These are phyloP conservation scores for Pygoscelis adeliae DNA, from an alignment of 2,113 vertebrate species.

Conservation along the genomic window DNA sequence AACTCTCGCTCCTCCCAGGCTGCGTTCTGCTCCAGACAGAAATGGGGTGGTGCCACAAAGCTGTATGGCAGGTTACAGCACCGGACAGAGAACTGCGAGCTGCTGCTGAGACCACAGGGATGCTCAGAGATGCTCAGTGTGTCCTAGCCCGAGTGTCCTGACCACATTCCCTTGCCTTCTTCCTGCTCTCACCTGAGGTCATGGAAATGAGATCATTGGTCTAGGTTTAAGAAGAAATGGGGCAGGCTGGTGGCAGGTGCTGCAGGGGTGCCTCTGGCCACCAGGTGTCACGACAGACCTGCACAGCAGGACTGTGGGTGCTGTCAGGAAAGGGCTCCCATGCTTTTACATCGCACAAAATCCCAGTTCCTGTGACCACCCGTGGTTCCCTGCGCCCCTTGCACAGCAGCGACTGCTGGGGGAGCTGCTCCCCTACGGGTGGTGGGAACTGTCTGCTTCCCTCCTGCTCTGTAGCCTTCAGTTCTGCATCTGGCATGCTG, in stretches of 20 bases:
- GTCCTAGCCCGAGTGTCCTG: not conserved
- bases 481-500: not conserved
- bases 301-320: not conserved
- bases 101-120: not conserved
- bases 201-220: not conserved
- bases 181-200: not conserved
- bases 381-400: not conserved
- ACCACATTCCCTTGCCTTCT: not conserved
- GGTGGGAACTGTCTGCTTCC: not conserved
- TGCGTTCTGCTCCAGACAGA: not conserved
- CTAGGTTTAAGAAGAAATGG: not conserved
- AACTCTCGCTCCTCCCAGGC: not conserved
- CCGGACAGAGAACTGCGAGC: not conserved
- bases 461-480: not conserved
- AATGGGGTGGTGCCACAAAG: not conserved
- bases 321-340: not conserved
- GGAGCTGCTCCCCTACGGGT: not conserved
- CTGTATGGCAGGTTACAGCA: not conserved
- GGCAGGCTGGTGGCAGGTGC: not conserved
- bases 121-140: not conserved
- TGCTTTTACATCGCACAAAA: not conserved
- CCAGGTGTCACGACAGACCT: slow-evolving; percentile 31
- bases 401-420: not conserved
- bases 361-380: not conserved
- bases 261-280: slow-evolving; percentile 22